Evolutionary conservation across 2,888 invertebrate genomes (phyloP).

Genomic region (Cheilosia soror): DNA sequence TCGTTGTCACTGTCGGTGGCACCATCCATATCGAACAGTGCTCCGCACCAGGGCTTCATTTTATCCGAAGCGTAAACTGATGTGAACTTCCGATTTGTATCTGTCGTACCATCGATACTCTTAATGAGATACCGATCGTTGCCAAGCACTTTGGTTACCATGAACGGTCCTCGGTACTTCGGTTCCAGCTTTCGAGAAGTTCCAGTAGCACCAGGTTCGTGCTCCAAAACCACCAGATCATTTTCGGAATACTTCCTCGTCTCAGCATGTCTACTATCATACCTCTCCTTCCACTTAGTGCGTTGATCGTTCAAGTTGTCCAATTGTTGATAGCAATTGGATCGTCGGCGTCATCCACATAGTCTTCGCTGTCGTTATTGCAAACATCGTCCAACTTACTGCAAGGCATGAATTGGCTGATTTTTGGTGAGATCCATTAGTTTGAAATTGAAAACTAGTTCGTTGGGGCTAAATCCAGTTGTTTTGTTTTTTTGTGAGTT

Average conservation of each 20-base stretch:
- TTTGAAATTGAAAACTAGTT: too few species aligned
- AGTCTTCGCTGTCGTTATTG: not conserved
- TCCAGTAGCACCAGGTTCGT: conserved; percentile 2
- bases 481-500: too few species aligned
- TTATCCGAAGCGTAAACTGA: conserved; percentile 23
- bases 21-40: not conserved
- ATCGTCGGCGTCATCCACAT: not conserved
- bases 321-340: conserved; percentile 7
- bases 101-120: too few species aligned
- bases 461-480: too few species aligned
- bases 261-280: not conserved
- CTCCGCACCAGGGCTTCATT: conserved; percentile 76
- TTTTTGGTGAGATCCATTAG: too few species aligned
- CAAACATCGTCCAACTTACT: too few species aligned
- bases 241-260: conserved; percentile 3
- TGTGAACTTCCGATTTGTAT: not conserved
- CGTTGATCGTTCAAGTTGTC: conserved; percentile 11
- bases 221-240: conserved; percentile 3
- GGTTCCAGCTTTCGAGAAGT: not conserved
- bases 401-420: too few species aligned
- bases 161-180: conserved; percentile 1
- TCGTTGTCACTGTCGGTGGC: conserved; percentile 5
- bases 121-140: not conserved
- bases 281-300: conserved; percentile 15
- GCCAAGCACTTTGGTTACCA: not conserved